phyloP scores from a whole-genome alignment of 2,888 invertebrate species.

The Euplexia lucipara region DNA sequence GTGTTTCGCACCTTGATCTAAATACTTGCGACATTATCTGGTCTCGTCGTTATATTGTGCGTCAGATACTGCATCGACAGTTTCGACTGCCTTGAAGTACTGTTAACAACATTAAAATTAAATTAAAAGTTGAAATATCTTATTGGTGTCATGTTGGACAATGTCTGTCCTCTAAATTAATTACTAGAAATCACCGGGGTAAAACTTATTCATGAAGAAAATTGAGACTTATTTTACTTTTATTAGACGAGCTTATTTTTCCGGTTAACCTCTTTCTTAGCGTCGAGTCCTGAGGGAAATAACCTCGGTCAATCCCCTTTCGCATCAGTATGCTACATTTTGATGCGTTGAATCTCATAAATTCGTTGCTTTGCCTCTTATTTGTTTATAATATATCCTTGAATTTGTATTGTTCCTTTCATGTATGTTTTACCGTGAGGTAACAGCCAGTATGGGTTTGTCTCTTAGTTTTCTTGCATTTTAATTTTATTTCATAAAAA shows the following conservation, averaged over 20 bases:
- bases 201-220: conserved; percentile 23
- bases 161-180: conserved; percentile 41
- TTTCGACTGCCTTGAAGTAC: conserved; percentile 65
- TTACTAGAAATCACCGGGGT: conserved; percentile 14
- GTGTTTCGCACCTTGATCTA: conserved; percentile 91
- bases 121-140: conserved; percentile 48
- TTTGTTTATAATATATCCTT: conserved; percentile 42
- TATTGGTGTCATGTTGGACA: conserved; percentile 37
- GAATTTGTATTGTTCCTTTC: conserved; percentile 27
- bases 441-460: conserved; percentile 8
- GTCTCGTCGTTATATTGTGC: conserved; percentile 80
- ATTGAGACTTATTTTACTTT: conserved; percentile 41
- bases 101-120: conserved; percentile 54
- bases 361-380: conserved; percentile 43
- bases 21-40: conserved; percentile 90
- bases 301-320: conserved; percentile 77
- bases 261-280: conserved; percentile 63
- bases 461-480: conserved; percentile 7
- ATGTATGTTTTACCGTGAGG: conserved; percentile 13
- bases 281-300: conserved; percentile 76
- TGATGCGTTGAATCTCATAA: conserved; percentile 65
- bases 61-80: conserved; percentile 78
- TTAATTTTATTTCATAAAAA: conserved; percentile 20
- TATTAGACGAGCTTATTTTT: conserved; percentile 62
- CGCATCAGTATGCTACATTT: conserved; percentile 70